Evolutionary conservation across 1,140 invertebrate species (phyloP).

Genomic region (Physella acuta): DNA sequence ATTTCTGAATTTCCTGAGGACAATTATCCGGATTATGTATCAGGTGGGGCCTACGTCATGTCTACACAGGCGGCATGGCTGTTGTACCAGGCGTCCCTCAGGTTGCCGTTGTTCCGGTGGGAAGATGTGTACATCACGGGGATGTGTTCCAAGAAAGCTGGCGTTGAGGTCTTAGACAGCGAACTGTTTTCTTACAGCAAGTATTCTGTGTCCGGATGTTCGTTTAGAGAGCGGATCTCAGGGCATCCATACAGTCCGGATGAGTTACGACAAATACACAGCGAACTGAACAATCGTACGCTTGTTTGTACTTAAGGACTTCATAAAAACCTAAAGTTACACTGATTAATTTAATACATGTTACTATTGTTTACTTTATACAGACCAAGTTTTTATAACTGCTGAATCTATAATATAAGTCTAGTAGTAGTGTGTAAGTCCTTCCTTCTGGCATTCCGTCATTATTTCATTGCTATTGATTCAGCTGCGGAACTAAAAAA

Average conservation of each 20-base stretch:
- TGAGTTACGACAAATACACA: neutral
- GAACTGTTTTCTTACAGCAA: neutral
- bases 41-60: conserved; percentile 56
- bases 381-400: too few relatives aligned
- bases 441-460: too few relatives aligned
- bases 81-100: conserved; percentile 46
- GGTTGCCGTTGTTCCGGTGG: conserved; percentile 53
- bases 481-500: too few relatives aligned
- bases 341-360: too few relatives aligned
- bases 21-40: conserved; percentile 59
- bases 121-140: conserved; percentile 60
- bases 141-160: conserved; percentile 34
- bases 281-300: neutral
- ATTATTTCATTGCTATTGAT: too few relatives aligned
- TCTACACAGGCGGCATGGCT: conserved; percentile 48
- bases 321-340: too few relatives aligned
- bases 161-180: neutral
- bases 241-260: neutral
- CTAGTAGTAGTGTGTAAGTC: too few relatives aligned
- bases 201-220: neutral
- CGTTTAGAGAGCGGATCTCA: neutral
- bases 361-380: too few relatives aligned
- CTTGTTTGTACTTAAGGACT: too few relatives aligned
- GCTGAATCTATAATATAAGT: too few relatives aligned
- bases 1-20: conserved; percentile 51